These are phyloP conservation scores for Malaclemys terrapin DNA, from an alignment of 2,113 vertebrate species.

Conservation along the genomic window DNA sequence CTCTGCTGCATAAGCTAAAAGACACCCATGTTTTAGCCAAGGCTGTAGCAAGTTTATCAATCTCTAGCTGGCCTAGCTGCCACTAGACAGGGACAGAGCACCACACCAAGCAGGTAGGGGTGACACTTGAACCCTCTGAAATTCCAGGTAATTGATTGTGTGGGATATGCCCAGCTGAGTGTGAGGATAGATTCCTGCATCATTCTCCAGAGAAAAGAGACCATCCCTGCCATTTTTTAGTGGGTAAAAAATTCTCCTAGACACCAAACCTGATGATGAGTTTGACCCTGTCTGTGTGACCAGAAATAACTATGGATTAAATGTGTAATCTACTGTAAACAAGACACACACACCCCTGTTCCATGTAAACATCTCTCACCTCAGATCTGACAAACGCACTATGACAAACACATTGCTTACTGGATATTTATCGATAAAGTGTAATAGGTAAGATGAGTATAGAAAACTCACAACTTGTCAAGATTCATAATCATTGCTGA, in stretches of 20 bases:
- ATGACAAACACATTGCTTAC: background rate
- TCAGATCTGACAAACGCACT: background rate
- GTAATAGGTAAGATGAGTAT: too few species aligned
- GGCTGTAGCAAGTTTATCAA: background rate
- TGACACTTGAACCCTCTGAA: background rate
- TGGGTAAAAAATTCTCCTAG: background rate
- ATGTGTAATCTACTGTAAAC: background rate
- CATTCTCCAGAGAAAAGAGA: background rate
- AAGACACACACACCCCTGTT: too few species aligned
- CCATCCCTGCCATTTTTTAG: background rate
- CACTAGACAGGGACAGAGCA: background rate
- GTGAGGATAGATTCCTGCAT: background rate
- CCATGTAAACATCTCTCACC: background rate
- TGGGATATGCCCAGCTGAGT: background rate
- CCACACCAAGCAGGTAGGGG: background rate
- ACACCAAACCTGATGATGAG: background rate
- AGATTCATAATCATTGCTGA: too few species aligned
- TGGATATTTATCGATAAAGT: too few species aligned
- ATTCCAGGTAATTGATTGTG: background rate
- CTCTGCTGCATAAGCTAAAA: background rate
- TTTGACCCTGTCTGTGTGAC: background rate
- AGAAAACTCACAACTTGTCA: too few species aligned
- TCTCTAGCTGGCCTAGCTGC: background rate
- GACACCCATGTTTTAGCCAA: background rate
- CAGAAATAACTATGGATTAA: background rate